Conservation (phyloP, 2,888 invertebrate genomes). For the Parelbella ahira region DNA sequence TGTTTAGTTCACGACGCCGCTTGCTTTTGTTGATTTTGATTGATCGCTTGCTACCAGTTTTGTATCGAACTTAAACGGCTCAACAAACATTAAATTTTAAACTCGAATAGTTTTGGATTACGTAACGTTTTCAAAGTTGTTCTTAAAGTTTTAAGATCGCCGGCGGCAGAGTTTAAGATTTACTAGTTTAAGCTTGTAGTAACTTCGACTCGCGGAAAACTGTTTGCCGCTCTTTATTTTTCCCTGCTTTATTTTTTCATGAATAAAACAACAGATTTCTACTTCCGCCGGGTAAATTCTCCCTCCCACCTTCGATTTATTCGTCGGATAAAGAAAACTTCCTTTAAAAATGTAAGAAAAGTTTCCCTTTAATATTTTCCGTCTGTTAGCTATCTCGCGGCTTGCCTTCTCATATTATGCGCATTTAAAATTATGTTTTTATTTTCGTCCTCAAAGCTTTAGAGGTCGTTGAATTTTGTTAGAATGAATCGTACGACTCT, state of each 20-base stretch:
- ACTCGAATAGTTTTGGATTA: slow-evolving; percentile 21
- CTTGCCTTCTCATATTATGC: slow-evolving; percentile 64
- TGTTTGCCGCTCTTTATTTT: slow-evolving; percentile 58
- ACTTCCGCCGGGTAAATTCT: slow-evolving; percentile 68
- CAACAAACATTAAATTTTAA: slow-evolving; percentile 23
- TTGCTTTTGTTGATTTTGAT: slow-evolving; percentile 48
- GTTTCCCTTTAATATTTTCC: slow-evolving; percentile 76
- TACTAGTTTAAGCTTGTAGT: slow-evolving; percentile 39
- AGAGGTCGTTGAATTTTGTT: slow-evolving; percentile 16
- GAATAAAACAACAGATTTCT: slow-evolving; percentile 80
- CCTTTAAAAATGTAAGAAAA: slow-evolving; percentile 76
- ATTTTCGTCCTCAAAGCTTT: slow-evolving; percentile 38
- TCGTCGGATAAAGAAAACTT: slow-evolving; percentile 76
- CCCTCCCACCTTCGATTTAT: slow-evolving; percentile 79
- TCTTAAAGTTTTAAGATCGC: slow-evolving; percentile 20
- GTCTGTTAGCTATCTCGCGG: slow-evolving; percentile 67
- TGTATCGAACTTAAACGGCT: slow-evolving; percentile 27
- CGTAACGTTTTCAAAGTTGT: slow-evolving; percentile 19
- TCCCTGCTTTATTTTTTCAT: slow-evolving; percentile 72
- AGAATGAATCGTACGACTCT: no score
- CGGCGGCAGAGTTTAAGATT: slow-evolving; percentile 35
- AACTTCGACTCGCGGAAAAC: slow-evolving; percentile 44
- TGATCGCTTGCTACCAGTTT: slow-evolving; percentile 39
- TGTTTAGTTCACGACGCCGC: slow-evolving; percentile 44
- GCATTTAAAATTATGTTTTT: slow-evolving; percentile 64